Conservation (phyloP, 1,140 invertebrate species). For the Globodera ellingtonae region DNA sequence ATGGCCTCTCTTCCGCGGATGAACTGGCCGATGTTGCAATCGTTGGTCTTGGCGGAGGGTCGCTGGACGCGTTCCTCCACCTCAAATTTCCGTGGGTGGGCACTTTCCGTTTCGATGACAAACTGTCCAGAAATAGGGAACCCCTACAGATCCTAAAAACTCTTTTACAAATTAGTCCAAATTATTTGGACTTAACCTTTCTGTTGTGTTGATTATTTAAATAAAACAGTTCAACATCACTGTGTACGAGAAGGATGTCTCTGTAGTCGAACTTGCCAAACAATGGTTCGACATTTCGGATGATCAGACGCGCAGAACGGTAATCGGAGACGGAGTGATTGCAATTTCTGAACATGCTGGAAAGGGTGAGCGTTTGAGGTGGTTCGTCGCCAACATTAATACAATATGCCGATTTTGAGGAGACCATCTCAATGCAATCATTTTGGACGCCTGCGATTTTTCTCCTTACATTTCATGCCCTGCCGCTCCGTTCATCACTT, state of each 20-base stretch:
- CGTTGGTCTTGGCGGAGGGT: constrained; percentile 42
- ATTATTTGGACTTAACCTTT: too few species aligned
- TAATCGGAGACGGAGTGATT: constrained; percentile 36
- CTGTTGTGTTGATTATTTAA: constrained; percentile 4
- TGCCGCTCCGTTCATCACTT: constrained; percentile 24
- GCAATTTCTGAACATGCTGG: constrained; percentile 24
- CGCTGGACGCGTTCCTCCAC: constrained; percentile 44
- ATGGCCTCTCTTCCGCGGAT: not conserved
- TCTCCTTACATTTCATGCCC: constrained; percentile 35
- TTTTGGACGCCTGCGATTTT: constrained; percentile 43
- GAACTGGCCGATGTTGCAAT: constrained; percentile 24
- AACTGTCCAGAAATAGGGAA: too few species aligned
- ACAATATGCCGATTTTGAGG: constrained; percentile 23
- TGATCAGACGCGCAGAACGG: constrained; percentile 28
- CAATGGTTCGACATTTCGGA: constrained; percentile 44
- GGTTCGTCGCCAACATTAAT: too few species aligned
- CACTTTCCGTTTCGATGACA: not conserved
- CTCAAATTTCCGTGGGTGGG: constrained; percentile 31
- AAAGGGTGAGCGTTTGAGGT: not conserved
- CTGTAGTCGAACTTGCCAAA: constrained; percentile 36
- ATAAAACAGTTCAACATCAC: constrained; percentile 41
- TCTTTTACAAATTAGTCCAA: too few species aligned
- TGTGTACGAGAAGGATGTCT: constrained; percentile 34
- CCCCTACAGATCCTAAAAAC: too few species aligned
- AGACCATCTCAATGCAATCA: constrained; percentile 28